Base-by-base conservation (phyloP, 2,888 invertebrate genomes). In the Scrobipalpa costella region DNA sequence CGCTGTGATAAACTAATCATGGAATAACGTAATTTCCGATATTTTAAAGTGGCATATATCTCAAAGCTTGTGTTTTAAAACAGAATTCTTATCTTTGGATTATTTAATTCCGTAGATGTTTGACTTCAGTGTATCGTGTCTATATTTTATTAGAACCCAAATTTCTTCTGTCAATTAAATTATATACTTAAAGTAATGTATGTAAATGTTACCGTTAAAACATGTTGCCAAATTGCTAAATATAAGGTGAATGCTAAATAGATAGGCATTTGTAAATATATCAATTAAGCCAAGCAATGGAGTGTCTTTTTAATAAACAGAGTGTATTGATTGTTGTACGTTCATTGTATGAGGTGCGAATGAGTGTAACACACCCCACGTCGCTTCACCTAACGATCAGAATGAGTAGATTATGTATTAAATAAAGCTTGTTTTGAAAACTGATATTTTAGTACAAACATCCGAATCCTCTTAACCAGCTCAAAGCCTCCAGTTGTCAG, bases 381-480 rank as follows among this genome's bases (percentile, higher is more conserved):
- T 84, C 21, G 47, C 52, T 61, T 61, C 61, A 79, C 78, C 78
- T 84, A 79, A 83, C 69, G 68, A 79, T 79, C 73, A 83, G 77
- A 77, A 76, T 77, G 78, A 80, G 75, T 90, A 88, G 85, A 79
- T 77, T 83, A 85, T 79, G 72, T 40, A 82, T 71, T 80, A 80
- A 90, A 90, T 90, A 90, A 90, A 90, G 91, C 91, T 90, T 91
- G 91, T 91, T 90, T 90, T 84, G 85, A 89, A 87, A 66, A 74
- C 61, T 3, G 11, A 63, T 74, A 68, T 79, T 80, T 83, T 73
- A 76, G 70, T 81, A 60, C 17, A 7, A 21, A 21, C 50, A 21
- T 65, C 17, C 49, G 55, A 52, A 50, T 40, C 40, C 38, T 21
- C 1, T 59, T 11, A 44, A 47, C 19, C 15, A 44, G 44, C 9